These are phyloP conservation scores for Athene noctua DNA, from an alignment of 2,113 vertebrate genomes.

Conservation along the genomic window DNA sequence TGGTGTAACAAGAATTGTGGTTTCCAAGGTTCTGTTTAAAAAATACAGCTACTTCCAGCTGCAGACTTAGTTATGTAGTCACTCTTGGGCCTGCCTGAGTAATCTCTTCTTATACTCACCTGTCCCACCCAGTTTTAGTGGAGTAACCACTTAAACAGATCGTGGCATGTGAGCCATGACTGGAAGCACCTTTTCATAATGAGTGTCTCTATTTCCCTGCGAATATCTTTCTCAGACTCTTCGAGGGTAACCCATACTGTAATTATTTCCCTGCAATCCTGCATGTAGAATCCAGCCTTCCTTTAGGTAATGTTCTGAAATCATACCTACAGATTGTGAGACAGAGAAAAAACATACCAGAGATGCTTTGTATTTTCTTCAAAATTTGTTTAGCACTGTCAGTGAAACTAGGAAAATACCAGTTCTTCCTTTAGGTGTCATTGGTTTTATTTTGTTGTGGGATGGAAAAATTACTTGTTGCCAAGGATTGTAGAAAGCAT, in stretches of 20 bases:
- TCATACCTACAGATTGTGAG: background rate
- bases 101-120: background rate
- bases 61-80: background rate
- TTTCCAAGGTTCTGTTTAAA: constrained; percentile 17
- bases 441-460: background rate
- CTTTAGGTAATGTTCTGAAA: background rate
- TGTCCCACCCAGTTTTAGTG: constrained; percentile 37
- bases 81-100: background rate
- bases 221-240: background rate
- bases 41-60: constrained; percentile 19
- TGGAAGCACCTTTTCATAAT: background rate
- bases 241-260: background rate
- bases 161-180: background rate
- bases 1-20: background rate
- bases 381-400: background rate
- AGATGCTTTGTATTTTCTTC: background rate
- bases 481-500: background rate
- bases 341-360: background rate
- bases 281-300: background rate
- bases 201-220: constrained; percentile 1
- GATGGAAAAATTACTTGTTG: background rate
- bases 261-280: background rate
- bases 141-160: constrained; percentile 4
- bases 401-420: background rate
- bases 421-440: background rate